A percentile compares a stretch with the other conserved stretches of the same genome.
Conservation (phyloP, 2,888 invertebrate genomes). For the Bembecia ichneumoniformis region DNA sequence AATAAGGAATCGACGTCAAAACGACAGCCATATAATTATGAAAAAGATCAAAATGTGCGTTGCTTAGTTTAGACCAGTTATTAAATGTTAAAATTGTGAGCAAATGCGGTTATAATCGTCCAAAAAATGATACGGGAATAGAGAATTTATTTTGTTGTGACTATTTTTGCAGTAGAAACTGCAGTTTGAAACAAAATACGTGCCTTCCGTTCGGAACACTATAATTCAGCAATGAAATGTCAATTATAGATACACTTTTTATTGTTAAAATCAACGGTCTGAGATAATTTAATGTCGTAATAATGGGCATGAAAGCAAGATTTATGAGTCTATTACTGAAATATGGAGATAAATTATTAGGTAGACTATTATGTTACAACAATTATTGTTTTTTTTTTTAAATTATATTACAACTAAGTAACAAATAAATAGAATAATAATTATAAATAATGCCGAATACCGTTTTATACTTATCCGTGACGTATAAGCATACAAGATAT, state of each 20-base stretch:
- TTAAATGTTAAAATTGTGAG: slow-evolving; percentile 51
- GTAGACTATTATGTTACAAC: too few species aligned
- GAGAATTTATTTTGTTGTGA: slow-evolving; percentile 37
- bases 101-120: slow-evolving; percentile 69
- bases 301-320: slow-evolving; percentile 27
- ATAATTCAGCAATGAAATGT: slow-evolving; percentile 34
- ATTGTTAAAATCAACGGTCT: slow-evolving; percentile 42
- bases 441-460: too few species aligned
- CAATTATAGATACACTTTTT: slow-evolving; percentile 32
- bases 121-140: slow-evolving; percentile 46
- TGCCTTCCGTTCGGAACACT: slow-evolving; percentile 45
- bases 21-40: slow-evolving; percentile 60
- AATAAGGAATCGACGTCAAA: slow-evolving; percentile 44
- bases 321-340: slow-evolving; percentile 25
- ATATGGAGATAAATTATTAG: too few species aligned
- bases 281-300: slow-evolving; percentile 36
- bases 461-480: too few species aligned
- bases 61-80: slow-evolving; percentile 47
- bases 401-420: too few species aligned
- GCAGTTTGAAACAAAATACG: slow-evolving; percentile 19
- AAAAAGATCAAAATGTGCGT: slow-evolving; percentile 52
- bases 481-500: too few species aligned
- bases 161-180: slow-evolving; percentile 22
- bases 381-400: too few species aligned
- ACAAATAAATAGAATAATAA: too few species aligned